Conservation (phyloP, 1,140 invertebrate species). For the Meloidogyne floridensis region DNA sequence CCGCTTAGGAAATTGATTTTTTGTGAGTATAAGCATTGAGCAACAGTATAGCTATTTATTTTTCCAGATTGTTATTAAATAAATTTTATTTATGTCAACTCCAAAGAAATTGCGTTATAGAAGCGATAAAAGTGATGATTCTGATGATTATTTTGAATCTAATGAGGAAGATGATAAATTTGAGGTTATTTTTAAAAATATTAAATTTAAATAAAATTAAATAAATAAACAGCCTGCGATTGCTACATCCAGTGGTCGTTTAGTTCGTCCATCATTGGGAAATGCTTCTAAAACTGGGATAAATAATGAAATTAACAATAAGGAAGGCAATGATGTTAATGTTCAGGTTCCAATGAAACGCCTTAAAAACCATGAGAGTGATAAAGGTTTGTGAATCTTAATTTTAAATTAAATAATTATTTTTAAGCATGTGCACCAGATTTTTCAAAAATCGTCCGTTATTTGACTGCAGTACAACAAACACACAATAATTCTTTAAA, state of each 20-base stretch:
- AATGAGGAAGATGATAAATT: neutral
- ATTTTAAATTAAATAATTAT: neutral
- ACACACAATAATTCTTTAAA: neutral
- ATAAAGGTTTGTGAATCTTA: neutral
- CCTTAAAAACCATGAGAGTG: neutral
- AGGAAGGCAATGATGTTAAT: neutral
- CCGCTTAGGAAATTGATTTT: neutral
- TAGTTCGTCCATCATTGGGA: too few relatives aligned
- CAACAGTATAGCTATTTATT: neutral
- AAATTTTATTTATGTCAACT: neutral
- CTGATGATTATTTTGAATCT: slow-evolving; percentile 3
- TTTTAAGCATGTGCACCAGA: neutral
- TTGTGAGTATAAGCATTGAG: neutral
- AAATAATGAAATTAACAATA: neutral
- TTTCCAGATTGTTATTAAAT: neutral
- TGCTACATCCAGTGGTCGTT: neutral
- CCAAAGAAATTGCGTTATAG: neutral
- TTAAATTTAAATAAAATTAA: neutral
- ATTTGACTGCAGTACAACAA: neutral
- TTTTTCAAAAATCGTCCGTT: neutral
- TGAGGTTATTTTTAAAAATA: neutral
- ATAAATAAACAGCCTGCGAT: neutral
- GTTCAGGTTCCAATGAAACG: slow-evolving; percentile 1
- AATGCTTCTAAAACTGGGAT: neutral
- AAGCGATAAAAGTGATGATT: neutral